Percentiles rank a stretch among this genome's conserved stretches.
Conservation (phyloP, 2,113 vertebrate species). For the Corynorhinus townsendii region DNA sequence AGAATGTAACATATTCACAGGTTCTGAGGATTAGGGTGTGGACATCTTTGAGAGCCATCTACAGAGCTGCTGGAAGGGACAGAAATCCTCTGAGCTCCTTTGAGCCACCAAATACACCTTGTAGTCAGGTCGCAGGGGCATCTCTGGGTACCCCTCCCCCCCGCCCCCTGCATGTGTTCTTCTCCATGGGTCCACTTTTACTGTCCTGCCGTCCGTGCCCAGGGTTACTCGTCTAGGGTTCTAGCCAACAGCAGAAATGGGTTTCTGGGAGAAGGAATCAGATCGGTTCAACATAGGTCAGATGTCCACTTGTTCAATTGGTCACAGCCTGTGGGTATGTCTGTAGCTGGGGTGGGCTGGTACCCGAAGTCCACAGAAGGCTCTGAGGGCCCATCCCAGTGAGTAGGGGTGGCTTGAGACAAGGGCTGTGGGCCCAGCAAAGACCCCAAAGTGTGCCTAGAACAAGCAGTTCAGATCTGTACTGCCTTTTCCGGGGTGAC, state of each 20-base stretch:
- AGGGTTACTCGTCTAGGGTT: fast-evolving
- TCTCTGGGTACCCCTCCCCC: fast-evolving
- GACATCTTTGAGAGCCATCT: neutral
- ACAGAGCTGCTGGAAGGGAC: neutral
- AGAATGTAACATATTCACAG: fast-evolving
- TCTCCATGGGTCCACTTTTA: fast-evolving
- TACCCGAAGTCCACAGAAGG: fast-evolving
- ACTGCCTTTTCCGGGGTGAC: fast-evolving
- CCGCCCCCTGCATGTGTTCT: too few relatives aligned
- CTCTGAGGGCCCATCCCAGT: neutral
- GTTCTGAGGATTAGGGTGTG: neutral
- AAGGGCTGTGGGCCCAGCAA: neutral
- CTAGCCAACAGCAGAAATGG: fast-evolving
- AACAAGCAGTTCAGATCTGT: too few relatives aligned
- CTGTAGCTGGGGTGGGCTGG: neutral
- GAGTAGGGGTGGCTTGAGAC: neutral
- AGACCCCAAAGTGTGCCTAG: neutral
- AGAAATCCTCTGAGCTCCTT: neutral
- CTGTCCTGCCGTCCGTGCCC: fast-evolving
- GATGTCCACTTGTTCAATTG: neutral
- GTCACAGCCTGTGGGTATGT: fast-evolving
- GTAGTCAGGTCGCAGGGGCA: fast-evolving
- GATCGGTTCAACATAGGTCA: too few relatives aligned
- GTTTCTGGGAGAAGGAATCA: neutral
- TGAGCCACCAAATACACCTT: neutral